A percentile compares a stretch with the other conserved stretches of the same genome.
These are phyloP conservation scores for Drosophila niveifrons DNA, from an alignment of 2,888 invertebrate species.

Conservation along the genomic window DNA sequence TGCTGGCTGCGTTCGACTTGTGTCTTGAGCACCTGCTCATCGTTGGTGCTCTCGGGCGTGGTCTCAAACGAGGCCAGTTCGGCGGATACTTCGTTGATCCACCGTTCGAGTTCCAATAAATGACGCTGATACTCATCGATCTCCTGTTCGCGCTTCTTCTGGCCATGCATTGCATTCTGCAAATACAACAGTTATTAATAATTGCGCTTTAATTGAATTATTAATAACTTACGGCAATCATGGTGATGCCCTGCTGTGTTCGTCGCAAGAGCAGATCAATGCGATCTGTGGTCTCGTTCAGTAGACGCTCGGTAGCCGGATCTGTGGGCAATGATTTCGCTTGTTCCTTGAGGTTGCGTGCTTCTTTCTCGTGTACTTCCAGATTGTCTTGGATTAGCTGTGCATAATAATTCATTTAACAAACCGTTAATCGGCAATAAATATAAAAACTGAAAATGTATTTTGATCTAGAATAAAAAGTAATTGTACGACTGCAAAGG, in stretches of 20 bases:
- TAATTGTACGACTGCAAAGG: constrained; percentile 37
- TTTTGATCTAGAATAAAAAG: constrained; percentile 18
- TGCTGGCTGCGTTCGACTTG: constrained; percentile 87
- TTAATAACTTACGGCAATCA: constrained; percentile 84
- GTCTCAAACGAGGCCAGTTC: constrained; percentile 78
- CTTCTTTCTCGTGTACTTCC: constrained; percentile 89
- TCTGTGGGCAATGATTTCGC: constrained; percentile 89
- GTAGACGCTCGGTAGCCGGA: constrained; percentile 86
- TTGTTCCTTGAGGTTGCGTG: constrained; percentile 88
- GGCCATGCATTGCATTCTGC: constrained; percentile 86
- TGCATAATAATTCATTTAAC: constrained; percentile 33
- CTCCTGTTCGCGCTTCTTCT: constrained; percentile 87
- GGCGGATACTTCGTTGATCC: constrained; percentile 86
- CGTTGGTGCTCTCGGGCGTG: constrained; percentile 82
- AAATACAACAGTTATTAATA: constrained; percentile 39
- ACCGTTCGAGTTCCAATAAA: constrained; percentile 87
- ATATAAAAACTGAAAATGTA: constrained; percentile 3
- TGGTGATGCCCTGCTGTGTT: constrained; percentile 89
- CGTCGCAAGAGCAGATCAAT: constrained; percentile 89
- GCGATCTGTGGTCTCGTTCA: constrained; percentile 87
- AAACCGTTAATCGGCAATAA: constrained; percentile 10
- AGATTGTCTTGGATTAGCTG: constrained; percentile 90
- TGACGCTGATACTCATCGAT: constrained; percentile 86
- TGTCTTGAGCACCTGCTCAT: constrained; percentile 86
- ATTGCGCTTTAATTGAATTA: neutral